Evolutionary conservation across 1,140 invertebrate species (phyloP), one percentile per base, ranked within the genome.

Genomic region (Trichonephila clavipes): DNA sequence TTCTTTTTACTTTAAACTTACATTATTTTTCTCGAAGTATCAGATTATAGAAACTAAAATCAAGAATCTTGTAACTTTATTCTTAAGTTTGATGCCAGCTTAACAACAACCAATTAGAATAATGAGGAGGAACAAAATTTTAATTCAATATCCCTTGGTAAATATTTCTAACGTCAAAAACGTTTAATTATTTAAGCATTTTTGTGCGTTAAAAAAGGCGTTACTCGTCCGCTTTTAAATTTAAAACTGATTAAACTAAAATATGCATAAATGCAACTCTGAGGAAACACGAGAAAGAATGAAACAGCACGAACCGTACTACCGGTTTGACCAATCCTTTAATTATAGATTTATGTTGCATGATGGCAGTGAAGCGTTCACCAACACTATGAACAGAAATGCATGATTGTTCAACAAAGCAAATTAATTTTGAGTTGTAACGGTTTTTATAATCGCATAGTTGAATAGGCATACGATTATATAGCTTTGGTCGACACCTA

Each of bases 281-380:
- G 28, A 77, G 72, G 72, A 77, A 77, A 77, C 16, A 72, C 28
- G 16, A 18, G 28, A 77, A 77, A 34, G 28, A 40, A 77, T 16
- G 3, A 18, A 77, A 77, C 34, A 16, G 14, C 28, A 34, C 34
- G 34, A 28, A 77, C 72, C 72, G 72, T 77, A 77, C 72, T 77
- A 77, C 72, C 72, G 72, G 72, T 77, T 77, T 40, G 16, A 34
- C 34, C 10, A 4, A 77, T 40, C 28, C 0, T 34, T 77, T 77
- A 77, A 77, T 77, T 77, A 34, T 10, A 77, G 28, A 77, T 28
- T 77, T 77, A 77, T 19, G 28, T 34, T 77, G 72, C 72, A 77
- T 77, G 28, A 34, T 12, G 12, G 72, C 24, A 18, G 14, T 77
- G 28, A 40, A 18, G 28, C 72, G 72, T 77, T 40, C 72, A 7